Evolutionary conservation across 2,113 vertebrate genomes (phyloP).

Genomic region (Triplophysa siluroides): DNA sequence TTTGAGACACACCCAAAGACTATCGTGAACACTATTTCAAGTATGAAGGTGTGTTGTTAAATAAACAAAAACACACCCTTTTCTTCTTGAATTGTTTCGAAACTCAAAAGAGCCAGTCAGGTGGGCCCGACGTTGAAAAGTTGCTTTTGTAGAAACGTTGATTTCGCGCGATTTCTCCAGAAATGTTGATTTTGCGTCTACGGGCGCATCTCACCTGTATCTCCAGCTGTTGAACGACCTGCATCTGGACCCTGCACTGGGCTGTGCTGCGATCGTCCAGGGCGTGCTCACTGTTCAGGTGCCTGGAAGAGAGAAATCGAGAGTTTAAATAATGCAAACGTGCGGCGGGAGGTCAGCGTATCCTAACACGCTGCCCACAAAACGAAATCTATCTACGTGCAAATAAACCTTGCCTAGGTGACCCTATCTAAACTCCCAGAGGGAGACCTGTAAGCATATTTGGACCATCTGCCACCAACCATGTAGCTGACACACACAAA

Average conservation of each 20-base stretch:
- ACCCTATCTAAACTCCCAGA: slow-evolving; percentile 37
- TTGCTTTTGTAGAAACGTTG: slow-evolving; percentile 18
- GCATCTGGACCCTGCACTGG: slow-evolving; percentile 99
- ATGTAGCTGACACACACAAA: slow-evolving; percentile 40
- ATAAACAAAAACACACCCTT: neutral
- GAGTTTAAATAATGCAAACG: slow-evolving; percentile 33
- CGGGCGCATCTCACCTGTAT: slow-evolving; percentile 84
- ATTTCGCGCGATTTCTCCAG: neutral
- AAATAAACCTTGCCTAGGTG: neutral
- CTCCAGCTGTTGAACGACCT: slow-evolving; percentile 99
- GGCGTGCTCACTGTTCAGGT: slow-evolving; percentile 98
- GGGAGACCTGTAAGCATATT: slow-evolving; percentile 53
- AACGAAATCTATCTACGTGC: slow-evolving; percentile 27
- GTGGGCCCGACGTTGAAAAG: neutral
- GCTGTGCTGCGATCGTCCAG: slow-evolving; percentile 98
- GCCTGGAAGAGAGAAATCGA: slow-evolving; percentile 61
- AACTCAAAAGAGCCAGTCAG: neutral
- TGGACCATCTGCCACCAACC: slow-evolving; percentile 46
- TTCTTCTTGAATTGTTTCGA: neutral
- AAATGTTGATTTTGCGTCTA: neutral
- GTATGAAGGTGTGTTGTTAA: neutral
- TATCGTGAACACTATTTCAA: neutral
- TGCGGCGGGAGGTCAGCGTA: neutral
- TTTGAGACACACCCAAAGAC: too few species aligned
- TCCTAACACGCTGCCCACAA: slow-evolving; percentile 37